Percentiles rank a stretch among this genome's conserved stretches.
Evolutionary conservation across 1,140 invertebrate species (phyloP).

Genomic region (Holotrichia oblita): DNA sequence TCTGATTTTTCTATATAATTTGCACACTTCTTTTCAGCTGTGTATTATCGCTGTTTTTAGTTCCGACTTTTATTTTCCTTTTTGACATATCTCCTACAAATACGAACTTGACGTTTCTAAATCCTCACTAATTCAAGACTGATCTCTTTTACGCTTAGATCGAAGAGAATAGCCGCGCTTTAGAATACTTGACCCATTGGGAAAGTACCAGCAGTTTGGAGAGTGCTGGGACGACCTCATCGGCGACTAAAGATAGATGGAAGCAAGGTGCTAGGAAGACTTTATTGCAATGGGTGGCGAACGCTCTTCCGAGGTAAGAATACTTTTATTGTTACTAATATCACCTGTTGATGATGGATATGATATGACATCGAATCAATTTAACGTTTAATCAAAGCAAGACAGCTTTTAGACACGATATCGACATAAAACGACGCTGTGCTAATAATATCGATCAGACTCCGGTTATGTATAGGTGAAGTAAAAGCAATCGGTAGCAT

Average conservation of each 20-base stretch:
- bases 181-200: conserved; percentile 86
- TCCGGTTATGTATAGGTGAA: too few relatives aligned
- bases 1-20: conserved; percentile 11
- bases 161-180: conserved; percentile 91
- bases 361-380: too few relatives aligned
- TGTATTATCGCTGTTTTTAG: conserved; percentile 60
- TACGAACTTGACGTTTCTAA: too few relatives aligned
- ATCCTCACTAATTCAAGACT: not conserved
- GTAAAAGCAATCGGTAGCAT: too few relatives aligned
- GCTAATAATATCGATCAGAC: too few relatives aligned
- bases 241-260: conserved; percentile 78
- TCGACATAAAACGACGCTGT: too few relatives aligned
- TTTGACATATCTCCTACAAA: not conserved
- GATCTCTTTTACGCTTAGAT: too few relatives aligned
- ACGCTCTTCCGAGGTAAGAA: conserved; percentile 87
- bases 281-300: conserved; percentile 93
- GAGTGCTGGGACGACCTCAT: conserved; percentile 73
- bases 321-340: too few relatives aligned
- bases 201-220: conserved; percentile 85
- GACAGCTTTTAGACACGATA: too few relatives aligned
- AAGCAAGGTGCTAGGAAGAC: conserved; percentile 91
- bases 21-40: conserved; percentile 18
- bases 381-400: too few relatives aligned
- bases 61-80: conserved; percentile 57
- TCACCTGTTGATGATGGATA: not conserved